A percentile compares a stretch with the other conserved stretches of the same genome.
phyloP scores from a whole-genome alignment of 1,140 invertebrate genomes.

The Ylistrum balloti region DNA sequence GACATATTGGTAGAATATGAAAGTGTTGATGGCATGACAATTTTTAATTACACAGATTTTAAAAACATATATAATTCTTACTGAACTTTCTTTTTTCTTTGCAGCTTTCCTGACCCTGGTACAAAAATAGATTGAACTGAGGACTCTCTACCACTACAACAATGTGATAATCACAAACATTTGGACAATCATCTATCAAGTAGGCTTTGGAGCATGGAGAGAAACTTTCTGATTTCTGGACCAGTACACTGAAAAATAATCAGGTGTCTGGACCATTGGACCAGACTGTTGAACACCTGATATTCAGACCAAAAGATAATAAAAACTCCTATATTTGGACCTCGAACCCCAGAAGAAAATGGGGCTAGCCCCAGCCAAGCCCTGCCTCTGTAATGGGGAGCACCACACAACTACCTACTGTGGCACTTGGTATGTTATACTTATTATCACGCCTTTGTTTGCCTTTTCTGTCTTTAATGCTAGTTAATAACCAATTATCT shows the following conservation, averaged over 20 bases:
- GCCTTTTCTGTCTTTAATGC: too few species aligned
- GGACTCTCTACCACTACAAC: background rate
- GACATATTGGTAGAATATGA: too few species aligned
- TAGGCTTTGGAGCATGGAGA: too few species aligned
- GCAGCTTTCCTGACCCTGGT: background rate
- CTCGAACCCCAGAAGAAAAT: background rate
- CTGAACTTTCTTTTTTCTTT: too few species aligned
- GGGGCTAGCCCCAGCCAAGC: background rate
- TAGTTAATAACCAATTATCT: too few species aligned
- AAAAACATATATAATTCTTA: too few species aligned
- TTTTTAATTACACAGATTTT: too few species aligned
- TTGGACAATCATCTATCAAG: too few species aligned
- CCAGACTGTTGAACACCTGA: background rate
- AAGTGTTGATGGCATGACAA: too few species aligned
- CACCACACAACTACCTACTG: background rate
- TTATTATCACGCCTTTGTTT: too few species aligned
- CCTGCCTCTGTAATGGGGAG: background rate
- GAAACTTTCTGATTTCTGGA: background rate
- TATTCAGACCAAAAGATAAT: background rate
- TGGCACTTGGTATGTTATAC: background rate
- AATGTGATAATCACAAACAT: background rate
- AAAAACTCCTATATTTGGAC: background rate
- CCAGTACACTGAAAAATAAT: background rate
- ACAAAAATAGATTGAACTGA: background rate
- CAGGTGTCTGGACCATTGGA: background rate